Percentiles rank a stretch among this genome's conserved stretches.
phyloP scores from a whole-genome alignment of 2,797 vertebrate genomes.

The Phalanger gymnotis region DNA sequence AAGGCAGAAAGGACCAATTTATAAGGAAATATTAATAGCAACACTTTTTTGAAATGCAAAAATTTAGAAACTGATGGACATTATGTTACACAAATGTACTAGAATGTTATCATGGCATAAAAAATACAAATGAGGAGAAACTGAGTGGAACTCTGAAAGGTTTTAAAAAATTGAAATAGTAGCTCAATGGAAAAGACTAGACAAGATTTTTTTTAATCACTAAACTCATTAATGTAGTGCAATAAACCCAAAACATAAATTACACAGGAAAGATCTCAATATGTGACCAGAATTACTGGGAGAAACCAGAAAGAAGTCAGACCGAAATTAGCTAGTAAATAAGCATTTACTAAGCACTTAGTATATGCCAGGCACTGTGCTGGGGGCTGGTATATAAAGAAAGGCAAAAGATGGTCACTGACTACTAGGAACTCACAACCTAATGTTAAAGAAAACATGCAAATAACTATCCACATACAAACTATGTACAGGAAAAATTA shows the following conservation, averaged over 20 bases:
- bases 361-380: neutral
- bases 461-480: neutral
- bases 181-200: neutral
- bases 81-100: neutral
- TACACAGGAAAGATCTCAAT: neutral
- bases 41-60: neutral
- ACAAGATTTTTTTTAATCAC: neutral
- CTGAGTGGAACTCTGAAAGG: neutral
- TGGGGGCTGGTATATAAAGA: neutral
- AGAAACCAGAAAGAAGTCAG: neutral
- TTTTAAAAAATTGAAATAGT: neutral
- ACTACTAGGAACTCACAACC: neutral
- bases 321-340: neutral
- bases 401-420: neutral
- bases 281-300: neutral
- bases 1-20: neutral
- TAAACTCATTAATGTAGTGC: neutral
- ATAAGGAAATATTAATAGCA: neutral
- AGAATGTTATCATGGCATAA: neutral
- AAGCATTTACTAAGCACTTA: neutral
- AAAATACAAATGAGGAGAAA: conserved; percentile 15
- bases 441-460: neutral
- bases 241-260: neutral
- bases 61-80: neutral
- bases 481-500: neutral